Evolutionary conservation across 2,888 invertebrate species (phyloP).

Genomic region (Eupeodes latifasciatus): DNA sequence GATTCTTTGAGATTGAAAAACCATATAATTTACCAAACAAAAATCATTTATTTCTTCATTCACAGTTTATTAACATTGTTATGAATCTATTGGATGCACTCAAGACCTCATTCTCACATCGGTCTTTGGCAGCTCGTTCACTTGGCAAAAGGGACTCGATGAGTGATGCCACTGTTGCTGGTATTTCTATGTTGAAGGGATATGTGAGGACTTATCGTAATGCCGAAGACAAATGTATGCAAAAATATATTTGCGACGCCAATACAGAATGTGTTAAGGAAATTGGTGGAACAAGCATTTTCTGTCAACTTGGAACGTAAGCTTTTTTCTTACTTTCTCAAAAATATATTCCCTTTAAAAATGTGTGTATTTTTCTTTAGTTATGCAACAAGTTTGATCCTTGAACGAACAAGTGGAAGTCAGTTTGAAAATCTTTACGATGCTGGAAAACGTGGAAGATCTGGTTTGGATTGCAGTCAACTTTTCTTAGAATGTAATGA

Average conservation of each 20-base stretch:
- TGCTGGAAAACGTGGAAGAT: constrained; percentile 93
- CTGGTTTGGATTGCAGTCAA: constrained; percentile 93
- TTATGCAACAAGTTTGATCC: constrained; percentile 93
- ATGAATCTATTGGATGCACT: constrained; percentile 95
- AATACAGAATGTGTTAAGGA: constrained; percentile 94
- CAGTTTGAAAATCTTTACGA: constrained; percentile 93
- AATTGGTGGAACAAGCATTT: constrained; percentile 92
- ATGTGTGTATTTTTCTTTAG: constrained; percentile 83
- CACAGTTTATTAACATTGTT: constrained; percentile 95
- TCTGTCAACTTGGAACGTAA: constrained; percentile 97
- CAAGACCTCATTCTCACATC: constrained; percentile 96
- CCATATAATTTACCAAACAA: not conserved
- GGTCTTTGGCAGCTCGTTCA: constrained; percentile 93
- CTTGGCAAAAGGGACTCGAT: constrained; percentile 94
- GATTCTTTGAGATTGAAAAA: not conserved
- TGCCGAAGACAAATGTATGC: constrained; percentile 92
- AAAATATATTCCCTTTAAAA: not conserved
- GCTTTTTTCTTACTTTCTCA: constrained; percentile 82
- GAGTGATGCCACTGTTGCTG: constrained; percentile 94
- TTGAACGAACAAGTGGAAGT: constrained; percentile 90
- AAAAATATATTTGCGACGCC: constrained; percentile 95
- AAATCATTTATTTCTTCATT: constrained; percentile 77
- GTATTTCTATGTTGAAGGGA: constrained; percentile 94
- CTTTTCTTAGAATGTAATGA: constrained; percentile 95
- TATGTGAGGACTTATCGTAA: constrained; percentile 92